Evolutionary conservation across 2,797 vertebrate species (phyloP), one percentile per base, ranked within the genome.

Genomic region (Enteromius anoplus): DNA sequence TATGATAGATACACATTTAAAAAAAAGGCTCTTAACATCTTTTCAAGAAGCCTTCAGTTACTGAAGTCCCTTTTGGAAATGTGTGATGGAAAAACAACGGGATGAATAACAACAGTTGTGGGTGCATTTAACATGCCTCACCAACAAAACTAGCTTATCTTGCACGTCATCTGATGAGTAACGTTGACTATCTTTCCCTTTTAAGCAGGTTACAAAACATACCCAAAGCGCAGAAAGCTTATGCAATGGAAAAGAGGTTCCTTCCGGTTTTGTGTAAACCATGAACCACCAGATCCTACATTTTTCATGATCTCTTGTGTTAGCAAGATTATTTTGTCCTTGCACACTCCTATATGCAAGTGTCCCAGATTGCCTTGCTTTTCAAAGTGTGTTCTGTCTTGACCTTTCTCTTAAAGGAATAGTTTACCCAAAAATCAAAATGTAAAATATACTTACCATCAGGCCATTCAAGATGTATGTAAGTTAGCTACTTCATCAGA

Each of bases 131-230:
- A 23, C 47, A 72, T 32, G 32, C 14, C 42, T 70, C 32, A 78
- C 47, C 11, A 69, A 75, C 29, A 10, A 76, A 53, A 55, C 62
- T 60, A 32, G 15, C n/a, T 26, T 75, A 23, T 58, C 7, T 51
- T 45, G 75, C 1, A 9, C n/a, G 78, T 69, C 68, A 60, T 72
- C 12, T 82, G 45, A 85, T 69, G 60, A 73, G 75, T 55, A 82
- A 72, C 26, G 15, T 19, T 53, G 79, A 65, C 55, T 47, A 64
- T 68, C 78, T 81, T 58, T 51, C 23, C 34, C 40, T 66, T 55
- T 15, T n/a, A 75, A 66, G 42, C 45, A 62, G 26, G 26, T 58
- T 72, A n/a, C 58, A 66, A 53, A 81, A 64, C 72, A 34, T 11
- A 51, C 23, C 29, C 32, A 75, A 66, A 55, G 32, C 60, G 66